Percentiles rank a stretch among this genome's conserved stretches.
Conservation (phyloP, 2,113 vertebrate species). For the Petrocephalus zakoni region DNA sequence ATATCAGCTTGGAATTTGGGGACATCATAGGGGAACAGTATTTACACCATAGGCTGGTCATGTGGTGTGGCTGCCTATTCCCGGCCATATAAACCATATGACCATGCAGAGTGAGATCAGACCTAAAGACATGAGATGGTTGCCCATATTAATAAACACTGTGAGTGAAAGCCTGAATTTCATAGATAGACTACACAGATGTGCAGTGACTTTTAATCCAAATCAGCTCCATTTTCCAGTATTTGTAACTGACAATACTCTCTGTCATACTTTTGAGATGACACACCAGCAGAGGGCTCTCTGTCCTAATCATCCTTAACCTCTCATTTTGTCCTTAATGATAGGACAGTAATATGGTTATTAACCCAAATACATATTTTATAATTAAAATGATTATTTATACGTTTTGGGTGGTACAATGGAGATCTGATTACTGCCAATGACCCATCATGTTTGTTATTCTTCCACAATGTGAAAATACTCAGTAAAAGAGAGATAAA, state of each 20-base stretch:
- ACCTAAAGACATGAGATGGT: neutral
- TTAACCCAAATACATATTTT: neutral
- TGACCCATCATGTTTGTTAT: neutral
- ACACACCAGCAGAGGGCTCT: conserved; percentile 3
- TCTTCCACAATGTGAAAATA: neutral
- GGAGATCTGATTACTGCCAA: neutral
- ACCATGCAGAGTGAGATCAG: neutral
- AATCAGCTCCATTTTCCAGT: neutral
- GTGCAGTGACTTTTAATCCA: neutral
- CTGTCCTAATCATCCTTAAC: conserved; percentile 1
- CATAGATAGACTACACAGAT: neutral
- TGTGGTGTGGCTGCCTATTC: neutral
- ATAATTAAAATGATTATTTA: neutral
- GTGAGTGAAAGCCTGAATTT: neutral
- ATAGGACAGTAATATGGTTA: neutral
- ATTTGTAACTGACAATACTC: neutral
- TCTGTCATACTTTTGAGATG: neutral
- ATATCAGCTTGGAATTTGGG: neutral
- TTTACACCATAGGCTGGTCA: neutral
- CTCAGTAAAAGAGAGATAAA: neutral
- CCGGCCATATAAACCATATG: neutral
- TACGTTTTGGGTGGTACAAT: neutral
- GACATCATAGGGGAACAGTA: neutral
- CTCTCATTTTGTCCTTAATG: neutral
- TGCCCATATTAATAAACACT: neutral